Percentiles rank a stretch among this genome's conserved stretches.
Evolutionary conservation across 2,888 invertebrate genomes (phyloP).

Genomic region (Nipponacmea schrenckii): DNA sequence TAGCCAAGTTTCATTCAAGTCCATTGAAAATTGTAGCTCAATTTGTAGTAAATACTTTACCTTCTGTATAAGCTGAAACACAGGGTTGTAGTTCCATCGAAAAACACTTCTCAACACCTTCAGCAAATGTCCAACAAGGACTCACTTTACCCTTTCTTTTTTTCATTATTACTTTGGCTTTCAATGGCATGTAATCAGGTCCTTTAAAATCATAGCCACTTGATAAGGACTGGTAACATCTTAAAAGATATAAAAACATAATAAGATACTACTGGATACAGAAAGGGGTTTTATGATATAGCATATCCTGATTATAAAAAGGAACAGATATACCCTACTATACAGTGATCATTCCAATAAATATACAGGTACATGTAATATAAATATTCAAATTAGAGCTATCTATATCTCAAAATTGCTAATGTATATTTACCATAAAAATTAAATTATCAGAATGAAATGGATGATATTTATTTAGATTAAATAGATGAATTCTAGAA

Average conservation of each 20-base stretch:
- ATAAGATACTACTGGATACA: background rate
- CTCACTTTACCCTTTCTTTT: background rate
- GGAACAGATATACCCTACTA: background rate
- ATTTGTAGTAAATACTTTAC: background rate
- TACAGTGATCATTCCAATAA: too few species aligned
- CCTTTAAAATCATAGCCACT: background rate
- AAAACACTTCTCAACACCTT: conserved; percentile 1
- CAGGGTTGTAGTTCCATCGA: background rate
- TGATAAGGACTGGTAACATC: conserved; percentile 30
- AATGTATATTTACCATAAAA: too few species aligned
- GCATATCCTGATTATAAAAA: background rate
- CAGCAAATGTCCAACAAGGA: background rate
- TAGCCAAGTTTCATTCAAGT: too few species aligned
- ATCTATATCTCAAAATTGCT: too few species aligned
- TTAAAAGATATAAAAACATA: background rate
- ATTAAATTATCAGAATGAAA: too few species aligned
- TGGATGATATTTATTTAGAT: too few species aligned
- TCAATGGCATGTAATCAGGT: conserved; percentile 1
- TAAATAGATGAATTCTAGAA: too few species aligned
- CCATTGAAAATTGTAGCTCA: too few species aligned
- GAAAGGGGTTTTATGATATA: background rate
- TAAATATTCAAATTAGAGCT: too few species aligned
- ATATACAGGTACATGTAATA: too few species aligned
- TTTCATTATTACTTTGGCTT: background rate
- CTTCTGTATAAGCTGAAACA: conserved; percentile 4